A percentile compares a stretch with the other conserved stretches of the same genome.
Conservation (phyloP, 2,113 vertebrate genomes). For the Rhizomys pruinosus region DNA sequence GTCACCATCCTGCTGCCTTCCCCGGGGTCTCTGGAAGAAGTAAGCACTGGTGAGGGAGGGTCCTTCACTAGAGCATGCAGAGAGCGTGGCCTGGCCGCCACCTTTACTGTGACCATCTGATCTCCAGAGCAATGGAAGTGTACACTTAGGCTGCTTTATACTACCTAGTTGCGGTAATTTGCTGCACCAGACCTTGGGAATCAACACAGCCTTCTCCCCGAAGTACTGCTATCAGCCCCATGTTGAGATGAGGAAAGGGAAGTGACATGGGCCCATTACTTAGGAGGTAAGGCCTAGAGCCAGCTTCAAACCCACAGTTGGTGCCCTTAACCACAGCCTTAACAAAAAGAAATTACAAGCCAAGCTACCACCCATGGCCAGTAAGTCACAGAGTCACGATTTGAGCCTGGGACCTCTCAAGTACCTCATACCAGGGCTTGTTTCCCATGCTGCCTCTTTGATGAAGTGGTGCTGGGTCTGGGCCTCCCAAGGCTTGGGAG, state of each 20-base stretch:
- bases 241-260: background rate
- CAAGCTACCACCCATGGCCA: no score
- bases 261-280: background rate
- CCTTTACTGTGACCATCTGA: background rate
- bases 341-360: rapidly evolving
- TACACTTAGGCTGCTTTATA: background rate
- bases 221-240: no score
- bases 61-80: background rate
- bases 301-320: background rate
- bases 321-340: background rate
- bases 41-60: no score
- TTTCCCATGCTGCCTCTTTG: background rate
- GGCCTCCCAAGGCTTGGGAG: no score
- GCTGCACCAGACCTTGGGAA: background rate
- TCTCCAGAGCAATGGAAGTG: background rate
- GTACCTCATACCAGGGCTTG: background rate
- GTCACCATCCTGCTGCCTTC: rapidly evolving
- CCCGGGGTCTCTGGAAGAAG: background rate
- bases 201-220: background rate
- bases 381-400: background rate
- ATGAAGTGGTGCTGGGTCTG: background rate
- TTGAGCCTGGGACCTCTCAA: background rate
- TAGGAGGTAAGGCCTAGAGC: background rate
- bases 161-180: background rate
- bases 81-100: background rate